Base-by-base conservation (phyloP, 1,140 invertebrate species). In the Drosophila takahashii region DNA sequence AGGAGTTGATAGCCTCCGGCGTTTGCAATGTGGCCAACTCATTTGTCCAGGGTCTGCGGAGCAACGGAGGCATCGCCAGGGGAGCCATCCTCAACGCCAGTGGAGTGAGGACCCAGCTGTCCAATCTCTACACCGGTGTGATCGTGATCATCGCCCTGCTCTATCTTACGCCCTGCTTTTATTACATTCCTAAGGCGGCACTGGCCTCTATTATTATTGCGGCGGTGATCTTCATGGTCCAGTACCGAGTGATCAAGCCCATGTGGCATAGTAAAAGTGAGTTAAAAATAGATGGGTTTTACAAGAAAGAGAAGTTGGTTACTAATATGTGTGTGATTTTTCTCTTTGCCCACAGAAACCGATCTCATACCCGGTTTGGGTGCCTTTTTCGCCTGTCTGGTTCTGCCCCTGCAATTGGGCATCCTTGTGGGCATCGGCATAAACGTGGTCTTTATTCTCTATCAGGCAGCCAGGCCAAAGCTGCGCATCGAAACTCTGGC, bases 71-170 rank as follows among this genome's bases (percentile, higher is more conserved):
- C 36, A 93, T 98, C 32, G 96, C 96, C 32, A 94, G 97, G 77
- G 90, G 97, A 77, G 98, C 98, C 51, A 97, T 99, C 1, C 96
- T 97, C 85, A 97, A 98, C 89, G 95, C 96, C 45, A 97, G 96
- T 81, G 98, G 98, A 7, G 97, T 98, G 0, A 94, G 95, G 78
- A 98, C 97, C 3, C 96, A 97, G 7, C 90, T 98, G 34, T 97
- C 96, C 16, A 97, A 97, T 11, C 81, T 98, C 13, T 92, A 92
- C 51, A 90, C 92, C 94, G 96, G 96, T 56, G 83, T 94, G 41
- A 93, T 97, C 42, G 96, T 97, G 5, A 91, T 97, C 34, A 91
- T 97, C 47, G 96, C 96, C 0, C 84, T 97, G 37, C 94, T 94
- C 45, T 94, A 96, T 72, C 92, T 97, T 8, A 96, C 96, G 0